Percentiles rank a stretch among this genome's conserved stretches.
Conservation (phyloP, 1,140 invertebrate genomes). For the Pomacea maculata region DNA sequence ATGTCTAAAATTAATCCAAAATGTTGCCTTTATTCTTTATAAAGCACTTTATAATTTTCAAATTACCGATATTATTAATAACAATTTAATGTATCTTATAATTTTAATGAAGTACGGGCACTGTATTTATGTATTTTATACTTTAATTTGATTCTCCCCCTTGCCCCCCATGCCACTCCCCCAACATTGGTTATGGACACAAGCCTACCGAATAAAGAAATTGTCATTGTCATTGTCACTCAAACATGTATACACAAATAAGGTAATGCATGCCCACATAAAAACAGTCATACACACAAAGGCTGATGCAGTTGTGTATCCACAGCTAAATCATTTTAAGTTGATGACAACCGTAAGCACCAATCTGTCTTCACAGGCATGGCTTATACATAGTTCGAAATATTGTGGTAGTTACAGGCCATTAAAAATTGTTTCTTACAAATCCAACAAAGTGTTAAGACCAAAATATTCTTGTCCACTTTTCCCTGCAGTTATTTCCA, state of each 20-base stretch:
- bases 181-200: too few relatives aligned
- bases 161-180: too few relatives aligned
- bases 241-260: not conserved
- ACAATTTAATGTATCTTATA: too few relatives aligned
- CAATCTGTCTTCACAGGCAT: not conserved
- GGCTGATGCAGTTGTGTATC: not conserved
- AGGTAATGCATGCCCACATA: not conserved
- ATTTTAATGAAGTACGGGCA: too few relatives aligned
- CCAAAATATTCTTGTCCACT: not conserved
- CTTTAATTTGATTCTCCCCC: too few relatives aligned
- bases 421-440: not conserved
- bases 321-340: not conserved
- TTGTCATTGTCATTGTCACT: too few relatives aligned
- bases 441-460: not conserved
- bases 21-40: too few relatives aligned
- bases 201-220: too few relatives aligned
- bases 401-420: not conserved
- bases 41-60: too few relatives aligned
- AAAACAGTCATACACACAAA: not conserved
- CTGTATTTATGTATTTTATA: too few relatives aligned
- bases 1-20: not conserved
- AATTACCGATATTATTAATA: too few relatives aligned
- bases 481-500: conserved; percentile 1
- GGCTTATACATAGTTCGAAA: not conserved
- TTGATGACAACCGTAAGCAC: not conserved